Evolutionary conservation across 2,113 vertebrate species (phyloP), one percentile per base, ranked within the genome.

Genomic region (Hirundichthys speculiger): DNA sequence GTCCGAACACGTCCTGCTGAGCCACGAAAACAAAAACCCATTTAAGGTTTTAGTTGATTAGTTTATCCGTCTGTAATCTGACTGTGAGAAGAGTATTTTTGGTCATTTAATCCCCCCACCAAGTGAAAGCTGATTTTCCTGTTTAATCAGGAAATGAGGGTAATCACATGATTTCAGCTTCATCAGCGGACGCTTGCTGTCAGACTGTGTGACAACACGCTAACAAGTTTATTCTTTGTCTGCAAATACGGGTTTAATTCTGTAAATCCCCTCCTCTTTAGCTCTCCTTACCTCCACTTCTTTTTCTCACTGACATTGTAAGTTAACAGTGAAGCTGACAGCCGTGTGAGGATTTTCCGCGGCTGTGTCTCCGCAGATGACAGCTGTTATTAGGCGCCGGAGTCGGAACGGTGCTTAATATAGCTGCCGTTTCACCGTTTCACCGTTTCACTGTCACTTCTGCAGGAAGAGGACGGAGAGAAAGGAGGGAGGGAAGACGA

Each of bases 341-440:
- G 66, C 38, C 46, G 15, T 61, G 64, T 15, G 2, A 57, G 27
- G 58, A 59, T 67, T 80, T 56, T 40, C 55, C 59, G 1, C 34
- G 0, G 42, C 64, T 4, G 48, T 16, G 70, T 86, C 74, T 64
- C 59, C 64, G 22, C 56, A 54, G 70, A 73, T 79, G 84, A 81
- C 84, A 79, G 72, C 75, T 71, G 77, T 74, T 86, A 73, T 80
- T 75, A 73, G 57, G n/a, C 3, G 3, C 12, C 14, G 61, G 76
- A 80, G 58, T 48, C 64, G 67, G 69, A 73, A 65, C 41, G 25
- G 1, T 25, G 74, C 80, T 38, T 73, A 71, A 86, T 81, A 78
- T 78, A 86, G 74, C 77, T 46, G 60, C 76, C 57, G 30, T 34
- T 10, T 34, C 30, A 34, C 76, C 57, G 30, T 34, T 10, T 34